These are phyloP conservation scores for Macrobrachium nipponense DNA, from an alignment of 1,140 invertebrate genomes.

Conservation along the genomic window DNA sequence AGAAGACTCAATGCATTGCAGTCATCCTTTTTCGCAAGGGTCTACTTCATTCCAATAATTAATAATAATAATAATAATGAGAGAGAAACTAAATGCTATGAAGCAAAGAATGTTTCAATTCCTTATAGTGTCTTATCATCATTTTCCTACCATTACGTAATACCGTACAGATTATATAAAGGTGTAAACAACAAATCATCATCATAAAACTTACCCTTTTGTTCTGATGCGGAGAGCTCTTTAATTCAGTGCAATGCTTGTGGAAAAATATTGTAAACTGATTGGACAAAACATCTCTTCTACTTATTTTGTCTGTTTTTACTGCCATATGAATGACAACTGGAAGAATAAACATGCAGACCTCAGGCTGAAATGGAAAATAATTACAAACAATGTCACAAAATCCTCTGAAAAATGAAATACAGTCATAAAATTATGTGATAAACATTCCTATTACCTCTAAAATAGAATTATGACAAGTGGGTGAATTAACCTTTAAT, in stretches of 20 bases:
- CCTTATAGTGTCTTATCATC: too few relatives aligned
- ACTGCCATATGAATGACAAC: conserved; percentile 26
- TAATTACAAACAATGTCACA: not conserved
- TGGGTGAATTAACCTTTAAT: too few relatives aligned
- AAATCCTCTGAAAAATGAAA: not conserved
- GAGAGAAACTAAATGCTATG: too few relatives aligned
- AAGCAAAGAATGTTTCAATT: too few relatives aligned
- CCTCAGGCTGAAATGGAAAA: conserved; percentile 23
- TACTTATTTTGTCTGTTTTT: not conserved
- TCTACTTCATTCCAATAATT: too few relatives aligned
- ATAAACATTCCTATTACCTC: not conserved
- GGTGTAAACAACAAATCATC: not conserved
- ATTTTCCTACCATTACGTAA: too few relatives aligned
- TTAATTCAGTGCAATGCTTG: not conserved
- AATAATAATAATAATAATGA: too few relatives aligned
- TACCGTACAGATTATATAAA: too few relatives aligned
- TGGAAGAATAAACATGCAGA: conserved; percentile 32
- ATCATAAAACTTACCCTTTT: not conserved
- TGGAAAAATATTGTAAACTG: conserved; percentile 29
- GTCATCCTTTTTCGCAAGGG: too few relatives aligned
- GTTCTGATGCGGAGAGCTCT: not conserved
- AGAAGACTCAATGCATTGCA: too few relatives aligned
- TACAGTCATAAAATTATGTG: not conserved
- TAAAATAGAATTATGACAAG: not conserved
- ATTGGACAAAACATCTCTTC: conserved; percentile 31